Conservation (phyloP, 2,113 vertebrate genomes). For the Tychaedon coryphoeus region DNA sequence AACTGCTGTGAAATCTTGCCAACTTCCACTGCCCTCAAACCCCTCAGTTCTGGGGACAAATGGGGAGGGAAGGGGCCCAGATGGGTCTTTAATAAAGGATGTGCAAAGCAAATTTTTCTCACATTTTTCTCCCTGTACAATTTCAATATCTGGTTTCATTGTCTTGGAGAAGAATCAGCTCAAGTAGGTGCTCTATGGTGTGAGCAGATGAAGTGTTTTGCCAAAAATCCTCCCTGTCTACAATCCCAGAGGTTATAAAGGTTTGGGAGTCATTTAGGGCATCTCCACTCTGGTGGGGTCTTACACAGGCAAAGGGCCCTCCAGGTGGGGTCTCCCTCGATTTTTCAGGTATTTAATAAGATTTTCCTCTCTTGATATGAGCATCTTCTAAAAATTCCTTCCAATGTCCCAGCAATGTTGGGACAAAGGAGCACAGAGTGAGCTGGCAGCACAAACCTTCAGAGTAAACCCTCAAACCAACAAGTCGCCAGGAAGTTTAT, state of each 20-base stretch:
- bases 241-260: neutral
- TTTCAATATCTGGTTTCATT: too few species aligned
- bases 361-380: neutral
- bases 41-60: neutral
- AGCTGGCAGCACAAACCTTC: neutral
- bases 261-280: neutral
- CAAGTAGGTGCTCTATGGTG: rapidly evolving
- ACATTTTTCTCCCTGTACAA: neutral
- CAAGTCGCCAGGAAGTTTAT: neutral
- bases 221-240: neutral
- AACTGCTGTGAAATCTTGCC: neutral
- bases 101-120: neutral
- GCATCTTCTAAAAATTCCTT: neutral
- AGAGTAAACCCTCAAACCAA: neutral
- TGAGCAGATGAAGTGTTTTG: rapidly evolving
- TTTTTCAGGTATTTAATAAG: neutral
- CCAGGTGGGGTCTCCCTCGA: rapidly evolving
- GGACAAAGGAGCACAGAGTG: rapidly evolving
- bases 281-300: rapidly evolving
- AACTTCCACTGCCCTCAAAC: rapidly evolving
- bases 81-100: neutral
- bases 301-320: neutral
- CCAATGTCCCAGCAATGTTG: rapidly evolving
- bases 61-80: rapidly evolving
- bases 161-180: too few species aligned